These are phyloP conservation scores for Spheniscus mendiculus DNA, from an alignment of 2,113 vertebrate species.

Conservation along the genomic window DNA sequence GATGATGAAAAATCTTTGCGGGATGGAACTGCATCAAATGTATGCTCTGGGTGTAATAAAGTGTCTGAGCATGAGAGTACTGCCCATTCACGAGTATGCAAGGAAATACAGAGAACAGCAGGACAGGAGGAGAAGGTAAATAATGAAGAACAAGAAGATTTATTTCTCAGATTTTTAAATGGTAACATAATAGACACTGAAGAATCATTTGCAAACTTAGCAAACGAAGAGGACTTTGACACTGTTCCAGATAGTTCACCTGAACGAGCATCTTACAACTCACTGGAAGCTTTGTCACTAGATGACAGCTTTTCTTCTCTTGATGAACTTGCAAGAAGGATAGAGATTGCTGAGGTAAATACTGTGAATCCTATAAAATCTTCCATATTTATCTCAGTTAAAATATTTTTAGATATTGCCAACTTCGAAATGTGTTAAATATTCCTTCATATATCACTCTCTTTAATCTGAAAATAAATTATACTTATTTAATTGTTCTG, in stretches of 20 bases:
- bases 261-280: conserved; percentile 69
- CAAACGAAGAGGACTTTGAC: conserved; percentile 70
- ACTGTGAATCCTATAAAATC: not conserved
- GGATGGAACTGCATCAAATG: conserved; percentile 10
- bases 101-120: conserved; percentile 62
- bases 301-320: conserved; percentile 84
- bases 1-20: conserved; percentile 34
- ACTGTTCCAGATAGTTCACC: conserved; percentile 67
- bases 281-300: conserved; percentile 70
- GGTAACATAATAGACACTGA: conserved; percentile 69
- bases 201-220: conserved; percentile 43
- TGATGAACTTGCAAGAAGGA: conserved; percentile 89
- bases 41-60: not conserved
- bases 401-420: not conserved
- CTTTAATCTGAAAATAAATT: not conserved
- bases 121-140: conserved; percentile 55
- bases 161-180: conserved; percentile 73
- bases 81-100: not conserved
- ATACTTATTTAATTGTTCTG: not conserved
- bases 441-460: not conserved
- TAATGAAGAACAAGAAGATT: conserved; percentile 71
- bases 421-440: not conserved
- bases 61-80: not conserved
- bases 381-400: not conserved
- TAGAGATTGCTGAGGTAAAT: conserved; percentile 89